phyloP scores from a whole-genome alignment of 2,113 vertebrate genomes.

The Dipodomys ordii region DNA sequence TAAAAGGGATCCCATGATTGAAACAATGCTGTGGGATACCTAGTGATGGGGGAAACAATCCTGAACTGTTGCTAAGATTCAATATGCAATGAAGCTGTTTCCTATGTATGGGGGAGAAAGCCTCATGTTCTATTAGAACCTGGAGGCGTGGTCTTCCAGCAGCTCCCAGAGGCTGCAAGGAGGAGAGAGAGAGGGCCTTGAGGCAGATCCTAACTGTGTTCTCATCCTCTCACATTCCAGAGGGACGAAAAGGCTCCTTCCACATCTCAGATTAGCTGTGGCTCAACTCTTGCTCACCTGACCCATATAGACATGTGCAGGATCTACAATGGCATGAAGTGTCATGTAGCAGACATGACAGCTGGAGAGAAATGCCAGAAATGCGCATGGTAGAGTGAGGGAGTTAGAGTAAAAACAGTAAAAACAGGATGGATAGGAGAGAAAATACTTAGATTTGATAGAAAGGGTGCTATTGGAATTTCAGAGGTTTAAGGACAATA shows the following conservation, averaged over 20 bases:
- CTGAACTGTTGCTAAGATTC: neutral
- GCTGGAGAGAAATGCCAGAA: no score
- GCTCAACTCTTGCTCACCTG: neutral
- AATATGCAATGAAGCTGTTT: neutral
- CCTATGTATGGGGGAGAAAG: neutral
- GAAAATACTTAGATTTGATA: no score
- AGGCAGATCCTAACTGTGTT: neutral
- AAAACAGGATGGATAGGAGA: no score
- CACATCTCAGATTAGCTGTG: neutral
- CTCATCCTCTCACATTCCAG: neutral
- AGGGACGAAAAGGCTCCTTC: neutral
- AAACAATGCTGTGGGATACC: neutral
- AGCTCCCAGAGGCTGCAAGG: neutral
- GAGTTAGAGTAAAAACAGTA: no score
- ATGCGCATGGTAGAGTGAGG: no score
- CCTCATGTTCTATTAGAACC: neutral
- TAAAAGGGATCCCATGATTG: neutral
- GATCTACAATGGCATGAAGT: neutral
- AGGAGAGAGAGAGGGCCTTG: neutral
- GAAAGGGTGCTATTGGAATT: no score
- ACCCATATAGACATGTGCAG: no score
- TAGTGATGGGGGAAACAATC: neutral
- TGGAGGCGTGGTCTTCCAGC: neutral
- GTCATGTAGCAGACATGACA: no score
- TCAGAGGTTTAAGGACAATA: no score